These are phyloP conservation scores for Sciaenops ocellatus DNA, from an alignment of 2,797 vertebrate genomes.

Conservation along the genomic window DNA sequence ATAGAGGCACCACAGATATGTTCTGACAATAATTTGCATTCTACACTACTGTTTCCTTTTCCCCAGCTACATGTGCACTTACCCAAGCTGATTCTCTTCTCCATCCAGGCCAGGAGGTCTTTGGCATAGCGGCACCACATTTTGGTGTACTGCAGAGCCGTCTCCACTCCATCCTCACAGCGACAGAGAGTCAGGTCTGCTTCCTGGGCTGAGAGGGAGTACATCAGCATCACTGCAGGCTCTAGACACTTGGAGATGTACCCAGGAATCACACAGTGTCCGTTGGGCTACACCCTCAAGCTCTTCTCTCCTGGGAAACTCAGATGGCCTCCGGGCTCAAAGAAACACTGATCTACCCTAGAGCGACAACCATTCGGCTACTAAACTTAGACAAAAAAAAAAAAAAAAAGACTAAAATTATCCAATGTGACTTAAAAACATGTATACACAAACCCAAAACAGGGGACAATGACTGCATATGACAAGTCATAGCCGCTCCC, in stretches of 20 bases:
- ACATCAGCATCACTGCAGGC: slow-evolving; percentile 82
- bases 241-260: slow-evolving; percentile 45
- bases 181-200: slow-evolving; percentile 89
- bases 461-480: slow-evolving; percentile 62
- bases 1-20: not conserved
- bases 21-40: slow-evolving; percentile 19
- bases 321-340: slow-evolving; percentile 19
- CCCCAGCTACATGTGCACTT: slow-evolving; percentile 35
- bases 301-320: slow-evolving; percentile 18
- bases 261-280: slow-evolving; percentile 42
- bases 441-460: slow-evolving; percentile 59
- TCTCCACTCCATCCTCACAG: slow-evolving; percentile 91
- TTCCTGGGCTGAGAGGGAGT: slow-evolving; percentile 88
- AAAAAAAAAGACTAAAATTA: slow-evolving; percentile 26
- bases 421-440: slow-evolving; percentile 23
- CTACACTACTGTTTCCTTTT: slow-evolving; percentile 6
- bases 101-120: slow-evolving; percentile 93
- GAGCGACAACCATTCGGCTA: not conserved
- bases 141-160: slow-evolving; percentile 92
- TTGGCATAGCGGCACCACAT: slow-evolving; percentile 95
- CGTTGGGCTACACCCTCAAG: slow-evolving; percentile 23
- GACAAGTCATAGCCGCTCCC: slow-evolving; percentile 58
- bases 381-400: slow-evolving; percentile 21
- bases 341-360: slow-evolving; percentile 23
- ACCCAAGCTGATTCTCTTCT: slow-evolving; percentile 92